Evolutionary conservation across 2,797 vertebrate genomes (phyloP).

Genomic region (Natrix natrix): DNA sequence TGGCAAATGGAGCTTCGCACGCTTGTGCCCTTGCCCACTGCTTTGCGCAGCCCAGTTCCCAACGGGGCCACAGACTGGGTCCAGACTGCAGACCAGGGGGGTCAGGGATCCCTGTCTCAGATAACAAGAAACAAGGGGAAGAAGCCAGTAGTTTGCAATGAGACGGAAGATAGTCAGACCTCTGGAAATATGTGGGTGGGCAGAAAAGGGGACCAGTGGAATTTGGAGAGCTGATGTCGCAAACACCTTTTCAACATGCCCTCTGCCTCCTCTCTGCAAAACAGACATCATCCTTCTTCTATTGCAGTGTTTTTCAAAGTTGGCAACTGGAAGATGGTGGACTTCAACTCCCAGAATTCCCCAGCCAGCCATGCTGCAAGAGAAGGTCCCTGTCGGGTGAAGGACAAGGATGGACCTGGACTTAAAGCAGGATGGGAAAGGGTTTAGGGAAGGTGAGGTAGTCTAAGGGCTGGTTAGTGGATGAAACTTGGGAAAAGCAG

Average conservation of each 20-base stretch:
- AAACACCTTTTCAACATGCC: not conserved
- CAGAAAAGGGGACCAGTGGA: not conserved
- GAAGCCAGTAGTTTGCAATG: not conserved
- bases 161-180: not conserved
- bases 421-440: not conserved
- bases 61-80: not conserved
- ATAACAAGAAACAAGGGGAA: not conserved
- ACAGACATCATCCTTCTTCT: not conserved
- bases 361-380: not conserved
- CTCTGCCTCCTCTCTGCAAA: not conserved
- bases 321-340: not conserved
- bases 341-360: not conserved
- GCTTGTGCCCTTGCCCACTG: fast-evolving
- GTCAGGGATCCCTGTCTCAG: not conserved
- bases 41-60: fast-evolving
- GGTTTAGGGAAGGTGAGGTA: not conserved
- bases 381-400: not conserved
- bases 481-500: not conserved
- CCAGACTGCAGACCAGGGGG: not conserved
- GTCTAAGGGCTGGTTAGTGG: not conserved
- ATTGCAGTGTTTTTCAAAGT: not conserved
- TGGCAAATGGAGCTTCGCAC: not conserved
- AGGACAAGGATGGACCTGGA: not conserved
- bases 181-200: not conserved
- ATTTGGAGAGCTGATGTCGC: not conserved